Evolutionary conservation across 2,888 invertebrate genomes (phyloP).

Genomic region (Heteromurus nitidus): DNA sequence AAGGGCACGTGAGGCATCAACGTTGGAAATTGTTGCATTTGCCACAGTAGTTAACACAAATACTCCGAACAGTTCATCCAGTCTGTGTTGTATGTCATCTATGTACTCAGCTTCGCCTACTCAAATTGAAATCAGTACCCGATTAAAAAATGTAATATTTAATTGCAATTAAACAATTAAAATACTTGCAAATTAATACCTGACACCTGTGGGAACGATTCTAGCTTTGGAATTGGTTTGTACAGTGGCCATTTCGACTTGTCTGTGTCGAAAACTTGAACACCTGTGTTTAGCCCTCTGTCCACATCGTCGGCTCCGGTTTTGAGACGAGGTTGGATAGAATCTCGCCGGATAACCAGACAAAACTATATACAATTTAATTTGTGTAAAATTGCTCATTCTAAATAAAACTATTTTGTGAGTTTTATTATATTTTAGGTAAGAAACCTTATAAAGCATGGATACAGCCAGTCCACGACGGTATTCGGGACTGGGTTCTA

Average conservation of each 20-base stretch:
- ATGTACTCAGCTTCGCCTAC: conserved; percentile 86
- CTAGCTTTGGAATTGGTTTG: conserved; percentile 84
- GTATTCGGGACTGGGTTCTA: conserved; percentile 1
- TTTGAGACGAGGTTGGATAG: neutral
- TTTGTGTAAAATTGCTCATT: neutral
- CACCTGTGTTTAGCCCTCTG: conserved; percentile 76
- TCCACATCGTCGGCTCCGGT: conserved; percentile 31
- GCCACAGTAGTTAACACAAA: conserved; percentile 75
- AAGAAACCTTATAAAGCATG: conserved; percentile 24
- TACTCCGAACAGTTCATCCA: conserved; percentile 74
- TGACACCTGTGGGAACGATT: conserved; percentile 81
- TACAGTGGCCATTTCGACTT: conserved; percentile 84
- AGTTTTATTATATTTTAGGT: conserved; percentile 26
- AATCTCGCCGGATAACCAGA: neutral
- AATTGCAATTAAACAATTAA: neutral
- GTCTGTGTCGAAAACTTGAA: conserved; percentile 83
- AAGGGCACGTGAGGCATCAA: conserved; percentile 75
- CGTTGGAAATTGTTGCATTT: conserved; percentile 74
- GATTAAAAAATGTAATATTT: neutral
- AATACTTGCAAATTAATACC: conserved; percentile 74
- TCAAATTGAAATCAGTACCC: neutral
- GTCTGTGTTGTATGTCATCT: conserved; percentile 76
- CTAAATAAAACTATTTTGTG: conserved; percentile 9
- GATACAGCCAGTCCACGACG: conserved; percentile 29
- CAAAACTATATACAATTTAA: neutral